Base-by-base conservation (phyloP, 2,888 invertebrate genomes). In the Oscheius sp. region DNA sequence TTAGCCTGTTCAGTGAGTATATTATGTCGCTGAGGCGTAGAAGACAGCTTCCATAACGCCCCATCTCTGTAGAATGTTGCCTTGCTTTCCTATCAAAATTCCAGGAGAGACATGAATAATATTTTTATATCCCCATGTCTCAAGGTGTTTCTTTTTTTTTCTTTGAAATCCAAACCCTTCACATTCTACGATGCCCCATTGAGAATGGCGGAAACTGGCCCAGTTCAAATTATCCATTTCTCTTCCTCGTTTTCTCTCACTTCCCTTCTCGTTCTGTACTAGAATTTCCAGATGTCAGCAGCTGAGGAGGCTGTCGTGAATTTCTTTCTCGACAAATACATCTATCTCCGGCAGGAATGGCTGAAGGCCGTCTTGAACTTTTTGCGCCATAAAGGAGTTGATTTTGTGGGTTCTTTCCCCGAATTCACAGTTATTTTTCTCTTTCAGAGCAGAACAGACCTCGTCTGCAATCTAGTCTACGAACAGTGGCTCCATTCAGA, bases 401-500 rank as follows among this genome's bases (percentile, higher is more conserved):
- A n/a, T 29, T n/a, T 35, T 29, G 68, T 68, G 33, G 32, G 35
- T 51, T n/a, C 3, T 57, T 57, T 29, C 2, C 21, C 10, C 11
- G 11, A 3, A 35, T 55, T 42, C 57, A 1, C 11, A 11, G 13
- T 4, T 5, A 33, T 59, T 29, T 42, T 3, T 29, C 21, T 2
- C 11, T 59, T 57, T 58, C n/a, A 70, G 59, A 37, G 21, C 7
- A 70, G 57, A 37, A 48, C 42, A 3, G 58, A 57, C 37, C 32
- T n/a, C 11, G 37, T 75, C 11, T 59, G 33, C n/a, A 65, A 66
- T 60, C 50, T 66, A 10, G 21, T 75, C 37, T 75, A 70, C 57
- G 66, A 75, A 48, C 75, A 75, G 42, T 75, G 75, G 75, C 53
- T 72, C 5, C 42, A 72, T 47, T 53, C 75, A 9, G 72, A 75